Evolutionary conservation across 1,140 invertebrate genomes (phyloP).

Genomic region (Tribolium castaneum): DNA sequence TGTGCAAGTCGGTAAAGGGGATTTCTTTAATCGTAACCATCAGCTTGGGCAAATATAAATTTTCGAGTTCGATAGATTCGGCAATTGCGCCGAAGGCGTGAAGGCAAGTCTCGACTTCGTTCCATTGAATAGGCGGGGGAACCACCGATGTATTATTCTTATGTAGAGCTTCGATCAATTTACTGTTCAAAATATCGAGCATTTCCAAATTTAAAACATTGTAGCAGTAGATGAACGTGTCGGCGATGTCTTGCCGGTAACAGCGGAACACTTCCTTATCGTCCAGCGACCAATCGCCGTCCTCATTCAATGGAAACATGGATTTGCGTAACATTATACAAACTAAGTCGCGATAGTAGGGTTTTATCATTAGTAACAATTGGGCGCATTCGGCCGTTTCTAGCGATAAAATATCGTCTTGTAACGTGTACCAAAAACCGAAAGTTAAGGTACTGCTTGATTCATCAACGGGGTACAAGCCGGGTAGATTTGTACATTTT

Average conservation of each 20-base stretch:
- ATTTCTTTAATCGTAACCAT: conserved; percentile 76
- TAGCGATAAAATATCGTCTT: conserved; percentile 75
- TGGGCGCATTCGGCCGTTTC: conserved; percentile 66
- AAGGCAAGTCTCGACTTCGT: conserved; percentile 81
- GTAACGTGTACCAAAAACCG: conserved; percentile 91
- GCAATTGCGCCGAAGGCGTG: conserved; percentile 85
- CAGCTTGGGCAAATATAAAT: conserved; percentile 73
- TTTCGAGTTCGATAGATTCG: conserved; percentile 76
- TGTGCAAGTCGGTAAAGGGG: conserved; percentile 72
- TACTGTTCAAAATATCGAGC: conserved; percentile 72
- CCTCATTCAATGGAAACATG: conserved; percentile 68
- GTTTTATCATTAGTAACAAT: conserved; percentile 68
- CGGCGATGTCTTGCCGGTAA: conserved; percentile 91
- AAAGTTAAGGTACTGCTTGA: conserved; percentile 84
- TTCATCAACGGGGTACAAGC: conserved; percentile 87
- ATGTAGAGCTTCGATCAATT: conserved; percentile 68
- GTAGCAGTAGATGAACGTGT: conserved; percentile 90
- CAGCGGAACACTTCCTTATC: conserved; percentile 89
- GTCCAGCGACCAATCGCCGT: conserved; percentile 71
- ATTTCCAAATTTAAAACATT: conserved; percentile 79
- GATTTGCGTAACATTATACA: conserved; percentile 76
- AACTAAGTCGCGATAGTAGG: conserved; percentile 74
- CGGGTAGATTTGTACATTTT: conserved; percentile 81
- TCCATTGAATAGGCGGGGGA: conserved; percentile 65
- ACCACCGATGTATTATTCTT: conserved; percentile 58